A percentile compares a stretch with the other conserved stretches of the same genome.
Evolutionary conservation across 2,113 vertebrate genomes (phyloP).

Genomic region (Cyphomyrus plagiostoma): DNA sequence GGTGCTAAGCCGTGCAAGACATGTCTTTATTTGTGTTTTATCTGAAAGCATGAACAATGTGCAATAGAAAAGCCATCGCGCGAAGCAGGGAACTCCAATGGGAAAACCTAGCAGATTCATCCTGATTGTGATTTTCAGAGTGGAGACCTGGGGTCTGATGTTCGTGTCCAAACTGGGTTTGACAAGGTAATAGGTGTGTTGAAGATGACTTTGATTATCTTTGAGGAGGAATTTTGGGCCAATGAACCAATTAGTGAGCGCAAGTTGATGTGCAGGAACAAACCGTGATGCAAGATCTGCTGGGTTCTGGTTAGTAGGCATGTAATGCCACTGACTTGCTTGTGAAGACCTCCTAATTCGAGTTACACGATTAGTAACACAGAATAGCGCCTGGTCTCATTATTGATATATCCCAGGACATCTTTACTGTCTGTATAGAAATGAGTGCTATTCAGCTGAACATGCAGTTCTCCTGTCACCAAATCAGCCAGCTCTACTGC

Average conservation of each 20-base stretch:
- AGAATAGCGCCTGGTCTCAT: background rate
- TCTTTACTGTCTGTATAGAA: constrained; percentile 14
- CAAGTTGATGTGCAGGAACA: background rate
- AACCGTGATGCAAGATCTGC: background rate
- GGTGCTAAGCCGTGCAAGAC: no score
- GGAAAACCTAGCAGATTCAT: background rate
- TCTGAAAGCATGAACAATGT: background rate
- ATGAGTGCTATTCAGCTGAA: no score
- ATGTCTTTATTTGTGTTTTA: background rate
- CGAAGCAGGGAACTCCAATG: background rate
- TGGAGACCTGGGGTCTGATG: background rate
- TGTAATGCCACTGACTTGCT: background rate
- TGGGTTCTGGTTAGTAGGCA: background rate
- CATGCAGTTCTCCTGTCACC: no score
- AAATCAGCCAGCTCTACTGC: no score
- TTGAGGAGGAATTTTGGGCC: background rate
- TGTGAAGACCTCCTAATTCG: background rate
- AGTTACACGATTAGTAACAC: background rate
- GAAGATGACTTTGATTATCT: background rate
- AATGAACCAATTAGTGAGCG: background rate
- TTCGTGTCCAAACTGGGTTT: background rate
- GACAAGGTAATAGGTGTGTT: background rate
- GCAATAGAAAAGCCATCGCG: background rate
- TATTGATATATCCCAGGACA: constrained; percentile 6
- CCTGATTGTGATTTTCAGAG: background rate